Evolutionary conservation across 2,797 vertebrate species (phyloP).

Genomic region (Alauda arvensis): DNA sequence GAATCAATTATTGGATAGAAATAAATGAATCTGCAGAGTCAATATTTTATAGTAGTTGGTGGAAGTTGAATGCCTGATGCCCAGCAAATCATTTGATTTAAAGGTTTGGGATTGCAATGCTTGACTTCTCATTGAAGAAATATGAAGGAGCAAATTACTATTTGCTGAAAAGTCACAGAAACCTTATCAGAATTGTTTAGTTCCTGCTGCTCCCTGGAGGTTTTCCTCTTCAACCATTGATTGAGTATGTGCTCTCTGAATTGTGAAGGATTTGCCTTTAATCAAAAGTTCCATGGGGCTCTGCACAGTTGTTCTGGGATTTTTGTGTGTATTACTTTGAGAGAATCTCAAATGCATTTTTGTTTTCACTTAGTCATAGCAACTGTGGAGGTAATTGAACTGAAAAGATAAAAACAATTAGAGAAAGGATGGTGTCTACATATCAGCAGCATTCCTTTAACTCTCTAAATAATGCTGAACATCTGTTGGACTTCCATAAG

Average conservation of each 20-base stretch:
- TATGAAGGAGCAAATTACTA: conserved; percentile 60
- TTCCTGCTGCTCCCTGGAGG: conserved; percentile 53
- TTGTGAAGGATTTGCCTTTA: conserved; percentile 63
- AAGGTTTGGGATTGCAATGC: conserved; percentile 48
- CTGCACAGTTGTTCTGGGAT: background rate
- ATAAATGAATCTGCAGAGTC: conserved; percentile 37
- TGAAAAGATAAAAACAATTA: conserved; percentile 2
- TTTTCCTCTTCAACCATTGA: conserved; percentile 36
- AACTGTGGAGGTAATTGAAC: conserved; percentile 20
- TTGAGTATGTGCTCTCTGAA: conserved; percentile 48
- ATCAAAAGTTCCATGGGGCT: conserved; percentile 44
- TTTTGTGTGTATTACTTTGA: background rate
- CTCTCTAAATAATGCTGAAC: background rate
- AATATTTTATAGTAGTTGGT: conserved; percentile 36
- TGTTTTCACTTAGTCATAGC: background rate
- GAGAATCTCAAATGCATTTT: background rate
- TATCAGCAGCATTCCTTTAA: background rate
- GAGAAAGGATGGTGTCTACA: background rate
- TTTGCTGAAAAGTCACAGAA: conserved; percentile 58
- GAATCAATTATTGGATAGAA: conserved; percentile 35
- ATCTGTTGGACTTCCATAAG: background rate
- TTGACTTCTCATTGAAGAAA: conserved; percentile 55
- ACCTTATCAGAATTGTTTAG: conserved; percentile 56
- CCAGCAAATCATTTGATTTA: conserved; percentile 61
- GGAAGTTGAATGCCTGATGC: conserved; percentile 37